phyloP scores from a whole-genome alignment of 2,797 vertebrate species.

The Rhincodon typus region DNA sequence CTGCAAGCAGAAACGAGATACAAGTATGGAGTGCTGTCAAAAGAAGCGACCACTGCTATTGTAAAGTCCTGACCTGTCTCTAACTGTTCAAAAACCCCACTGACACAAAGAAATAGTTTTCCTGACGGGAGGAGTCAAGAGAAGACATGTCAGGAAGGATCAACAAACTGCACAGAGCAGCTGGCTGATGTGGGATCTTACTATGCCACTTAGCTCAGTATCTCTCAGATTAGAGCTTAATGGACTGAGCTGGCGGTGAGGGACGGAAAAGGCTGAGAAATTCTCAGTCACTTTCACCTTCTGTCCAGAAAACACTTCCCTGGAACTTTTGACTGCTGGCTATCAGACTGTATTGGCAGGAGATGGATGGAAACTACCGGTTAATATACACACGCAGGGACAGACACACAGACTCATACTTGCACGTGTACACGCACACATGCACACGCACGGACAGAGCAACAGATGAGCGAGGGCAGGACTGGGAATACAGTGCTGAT shows the following conservation, averaged over 20 bases:
- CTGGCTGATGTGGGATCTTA: neutral
- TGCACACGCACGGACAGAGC: neutral
- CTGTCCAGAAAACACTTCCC: slow-evolving; percentile 34
- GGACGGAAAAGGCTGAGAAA: slow-evolving; percentile 38
- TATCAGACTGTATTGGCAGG: slow-evolving; percentile 60
- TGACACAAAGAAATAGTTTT: no score
- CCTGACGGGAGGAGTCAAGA: no score
- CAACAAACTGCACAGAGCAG: no score
- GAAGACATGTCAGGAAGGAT: neutral
- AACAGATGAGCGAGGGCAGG: slow-evolving; percentile 46
- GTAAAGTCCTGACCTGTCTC: no score
- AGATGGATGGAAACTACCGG: slow-evolving; percentile 53
- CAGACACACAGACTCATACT: neutral
- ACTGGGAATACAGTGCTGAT: slow-evolving; percentile 63
- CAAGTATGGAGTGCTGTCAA: no score
- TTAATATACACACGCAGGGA: neutral
- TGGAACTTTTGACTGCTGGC: slow-evolving; percentile 48
- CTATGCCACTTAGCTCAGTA: neutral
- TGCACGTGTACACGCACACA: neutral
- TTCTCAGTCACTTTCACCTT: slow-evolving; percentile 4
- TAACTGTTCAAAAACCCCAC: no score
- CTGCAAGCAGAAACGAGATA: no score
- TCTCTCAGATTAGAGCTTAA: neutral
- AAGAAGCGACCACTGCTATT: no score
- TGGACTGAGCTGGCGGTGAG: neutral